These are phyloP conservation scores for Cephalopachus bancanus DNA, from an alignment of 2,797 vertebrate genomes.

Conservation along the genomic window DNA sequence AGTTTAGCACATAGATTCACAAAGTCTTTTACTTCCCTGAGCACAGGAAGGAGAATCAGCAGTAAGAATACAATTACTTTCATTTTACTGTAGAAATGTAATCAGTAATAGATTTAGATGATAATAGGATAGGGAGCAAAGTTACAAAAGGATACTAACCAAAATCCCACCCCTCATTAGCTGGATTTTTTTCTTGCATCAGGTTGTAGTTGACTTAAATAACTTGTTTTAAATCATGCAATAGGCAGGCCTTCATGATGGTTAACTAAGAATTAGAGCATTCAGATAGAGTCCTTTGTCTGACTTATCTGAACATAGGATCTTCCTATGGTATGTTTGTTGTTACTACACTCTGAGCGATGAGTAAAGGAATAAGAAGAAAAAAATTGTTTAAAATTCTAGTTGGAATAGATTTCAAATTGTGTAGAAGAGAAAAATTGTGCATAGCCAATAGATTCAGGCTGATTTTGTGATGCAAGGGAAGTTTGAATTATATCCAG, in stretches of 20 bases:
- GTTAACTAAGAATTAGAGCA: background rate
- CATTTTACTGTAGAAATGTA: background rate
- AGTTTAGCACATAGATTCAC: background rate
- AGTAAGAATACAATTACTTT: conserved; percentile 23
- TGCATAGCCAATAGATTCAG: background rate
- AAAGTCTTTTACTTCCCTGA: background rate
- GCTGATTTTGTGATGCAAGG: conserved; percentile 7
- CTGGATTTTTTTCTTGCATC: background rate
- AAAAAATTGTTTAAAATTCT: background rate
- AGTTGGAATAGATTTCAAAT: background rate
- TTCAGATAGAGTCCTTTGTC: background rate
- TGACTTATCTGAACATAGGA: background rate
- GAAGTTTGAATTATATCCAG: background rate
- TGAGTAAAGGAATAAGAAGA: background rate
- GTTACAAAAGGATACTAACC: background rate
- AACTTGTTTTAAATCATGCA: background rate
- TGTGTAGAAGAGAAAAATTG: background rate
- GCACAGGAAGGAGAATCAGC: background rate
- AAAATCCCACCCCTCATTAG: background rate
- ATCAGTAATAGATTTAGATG: background rate
- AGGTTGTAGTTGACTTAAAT: background rate
- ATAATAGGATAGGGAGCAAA: background rate
- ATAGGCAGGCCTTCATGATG: background rate
- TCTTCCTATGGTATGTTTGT: background rate
- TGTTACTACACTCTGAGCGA: background rate